Conservation (phyloP, 2,113 vertebrate species). For the Irena cyanogastra region DNA sequence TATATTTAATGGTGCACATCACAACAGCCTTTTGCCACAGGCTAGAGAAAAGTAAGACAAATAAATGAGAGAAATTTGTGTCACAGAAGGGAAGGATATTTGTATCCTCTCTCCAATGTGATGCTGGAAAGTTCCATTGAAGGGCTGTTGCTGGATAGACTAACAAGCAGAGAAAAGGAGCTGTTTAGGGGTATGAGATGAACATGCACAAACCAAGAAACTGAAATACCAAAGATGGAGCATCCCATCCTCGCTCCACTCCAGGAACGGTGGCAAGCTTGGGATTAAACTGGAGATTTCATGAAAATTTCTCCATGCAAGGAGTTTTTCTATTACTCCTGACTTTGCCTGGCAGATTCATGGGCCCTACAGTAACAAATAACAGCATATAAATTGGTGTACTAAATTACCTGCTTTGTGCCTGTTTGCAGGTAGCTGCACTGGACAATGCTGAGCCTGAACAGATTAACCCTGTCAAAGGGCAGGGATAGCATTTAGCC, state of each 20-base stretch:
- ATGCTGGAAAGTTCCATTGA: not conserved
- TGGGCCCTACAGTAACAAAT: not conserved
- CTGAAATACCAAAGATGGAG: not conserved
- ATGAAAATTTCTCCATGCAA: not conserved
- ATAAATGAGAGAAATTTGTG: not conserved
- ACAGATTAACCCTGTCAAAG: not conserved
- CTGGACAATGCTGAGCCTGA: not conserved
- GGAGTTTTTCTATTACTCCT: not conserved
- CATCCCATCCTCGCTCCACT: not conserved
- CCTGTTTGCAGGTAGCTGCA: not conserved
- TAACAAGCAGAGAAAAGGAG: not conserved
- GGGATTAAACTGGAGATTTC: not conserved
- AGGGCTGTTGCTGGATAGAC: not conserved
- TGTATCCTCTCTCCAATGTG: not conserved
- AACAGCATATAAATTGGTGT: not conserved
- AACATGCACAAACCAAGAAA: not conserved
- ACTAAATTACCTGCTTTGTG: not conserved
- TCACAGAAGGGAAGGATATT: not conserved
- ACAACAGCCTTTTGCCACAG: not conserved
- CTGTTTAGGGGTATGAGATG: not conserved
- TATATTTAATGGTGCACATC: not conserved
- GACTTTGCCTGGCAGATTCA: not conserved
- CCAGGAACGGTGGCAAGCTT: fast-evolving
- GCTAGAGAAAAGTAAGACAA: not conserved
- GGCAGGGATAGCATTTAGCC: not conserved